These are phyloP conservation scores for Cryptomyrus ogoouensis DNA, from an alignment of 2,113 vertebrate genomes.

Conservation along the genomic window DNA sequence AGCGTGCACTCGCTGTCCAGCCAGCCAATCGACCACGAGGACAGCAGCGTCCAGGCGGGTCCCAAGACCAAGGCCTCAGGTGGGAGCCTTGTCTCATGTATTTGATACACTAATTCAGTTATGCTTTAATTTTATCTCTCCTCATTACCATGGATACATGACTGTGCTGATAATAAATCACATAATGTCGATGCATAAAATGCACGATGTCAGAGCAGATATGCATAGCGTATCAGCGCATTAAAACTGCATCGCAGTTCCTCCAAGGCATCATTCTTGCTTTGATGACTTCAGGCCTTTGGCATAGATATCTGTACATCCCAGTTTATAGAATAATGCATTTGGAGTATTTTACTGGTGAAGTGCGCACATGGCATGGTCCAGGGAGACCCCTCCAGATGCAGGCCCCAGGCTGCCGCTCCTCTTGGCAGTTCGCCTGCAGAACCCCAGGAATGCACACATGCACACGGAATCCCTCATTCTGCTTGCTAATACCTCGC, in stretches of 20 bases:
- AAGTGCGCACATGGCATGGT: neutral
- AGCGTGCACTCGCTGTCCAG: conserved; percentile 68
- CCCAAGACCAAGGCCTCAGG: conserved; percentile 59
- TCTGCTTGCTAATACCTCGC: neutral
- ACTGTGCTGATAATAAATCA: neutral
- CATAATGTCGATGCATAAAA: neutral
- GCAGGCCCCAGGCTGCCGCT: neutral
- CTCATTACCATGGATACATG: neutral
- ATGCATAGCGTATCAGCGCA: neutral
- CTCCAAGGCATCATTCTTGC: neutral
- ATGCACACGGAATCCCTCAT: neutral
- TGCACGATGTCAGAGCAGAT: neutral
- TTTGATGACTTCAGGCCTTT: neutral
- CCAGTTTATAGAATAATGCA: neutral
- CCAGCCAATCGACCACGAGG: conserved; percentile 71
- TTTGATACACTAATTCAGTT: neutral
- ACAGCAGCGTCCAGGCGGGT: conserved; percentile 52
- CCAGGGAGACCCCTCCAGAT: neutral
- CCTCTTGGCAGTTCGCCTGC: neutral
- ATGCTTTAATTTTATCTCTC: neutral
- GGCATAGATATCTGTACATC: neutral
- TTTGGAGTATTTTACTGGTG: neutral
- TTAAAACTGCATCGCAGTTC: neutral
- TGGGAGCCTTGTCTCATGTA: conserved; percentile 11
- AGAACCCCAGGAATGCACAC: neutral